Evolutionary conservation across 2,113 vertebrate species (phyloP).

Genomic region (Melanerpes aurifrons): DNA sequence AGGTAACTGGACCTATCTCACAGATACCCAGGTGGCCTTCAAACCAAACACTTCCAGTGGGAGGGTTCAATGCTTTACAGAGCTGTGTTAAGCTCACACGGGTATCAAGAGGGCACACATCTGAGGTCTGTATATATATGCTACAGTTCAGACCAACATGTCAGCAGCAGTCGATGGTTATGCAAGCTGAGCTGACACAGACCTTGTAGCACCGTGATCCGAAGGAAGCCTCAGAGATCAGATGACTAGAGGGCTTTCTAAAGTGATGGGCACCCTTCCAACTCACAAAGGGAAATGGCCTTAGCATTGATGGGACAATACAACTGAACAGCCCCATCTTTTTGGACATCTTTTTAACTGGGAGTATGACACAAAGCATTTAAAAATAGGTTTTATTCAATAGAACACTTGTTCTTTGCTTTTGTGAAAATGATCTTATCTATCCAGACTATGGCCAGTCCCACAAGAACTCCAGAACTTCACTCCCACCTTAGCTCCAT

Average conservation of each 20-base stretch:
- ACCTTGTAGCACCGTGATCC: not conserved
- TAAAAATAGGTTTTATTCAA: not conserved
- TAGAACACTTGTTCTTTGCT: not conserved
- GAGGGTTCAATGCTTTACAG: not conserved
- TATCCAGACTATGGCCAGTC: not conserved
- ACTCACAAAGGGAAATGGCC: not conserved
- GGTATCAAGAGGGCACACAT: accelerated
- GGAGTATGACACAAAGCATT: not conserved
- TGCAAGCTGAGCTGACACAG: not conserved
- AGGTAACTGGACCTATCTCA: not conserved
- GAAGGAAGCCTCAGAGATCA: not conserved
- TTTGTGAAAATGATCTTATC: not conserved
- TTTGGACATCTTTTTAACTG: not conserved
- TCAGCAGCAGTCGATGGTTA: not conserved
- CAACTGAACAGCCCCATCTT: not conserved
- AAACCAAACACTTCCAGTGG: not conserved
- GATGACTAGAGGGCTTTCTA: not conserved
- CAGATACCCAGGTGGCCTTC: not conserved
- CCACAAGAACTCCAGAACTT: not conserved
- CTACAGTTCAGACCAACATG: not conserved
- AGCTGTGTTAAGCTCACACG: not conserved
- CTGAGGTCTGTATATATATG: not conserved
- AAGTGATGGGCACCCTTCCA: not conserved
- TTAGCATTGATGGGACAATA: not conserved
- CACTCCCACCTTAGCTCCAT: not conserved